These are phyloP conservation scores for Brachionus asplanchnoidis DNA, from an alignment of 1,140 invertebrate genomes.

Conservation along the genomic window DNA sequence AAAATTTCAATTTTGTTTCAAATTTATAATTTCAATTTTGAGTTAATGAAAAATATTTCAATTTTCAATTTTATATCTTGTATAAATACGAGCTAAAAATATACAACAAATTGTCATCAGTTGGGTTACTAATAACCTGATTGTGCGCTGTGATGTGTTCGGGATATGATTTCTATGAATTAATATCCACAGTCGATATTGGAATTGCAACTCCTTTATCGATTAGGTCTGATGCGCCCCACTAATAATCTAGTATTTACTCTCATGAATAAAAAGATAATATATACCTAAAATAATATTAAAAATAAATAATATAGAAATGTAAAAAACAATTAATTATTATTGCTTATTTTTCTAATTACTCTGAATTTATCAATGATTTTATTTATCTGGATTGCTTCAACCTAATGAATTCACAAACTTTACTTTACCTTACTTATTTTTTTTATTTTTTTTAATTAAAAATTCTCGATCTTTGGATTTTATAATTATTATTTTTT, in stretches of 20 bases:
- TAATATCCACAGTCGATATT: conserved; percentile 41
- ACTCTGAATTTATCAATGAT: no score
- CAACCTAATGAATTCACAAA: no score
- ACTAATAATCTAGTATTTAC: background rate
- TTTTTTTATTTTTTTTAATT: no score
- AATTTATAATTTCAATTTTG: background rate
- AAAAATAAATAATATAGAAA: no score
- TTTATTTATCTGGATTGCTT: no score
- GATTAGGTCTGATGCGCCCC: conserved; percentile 42
- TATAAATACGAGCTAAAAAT: background rate
- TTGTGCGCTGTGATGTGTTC: conserved; percentile 42
- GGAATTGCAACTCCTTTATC: conserved; percentile 42
- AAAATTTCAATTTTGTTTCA: background rate
- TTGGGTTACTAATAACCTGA: conserved; percentile 42
- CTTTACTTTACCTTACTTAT: no score
- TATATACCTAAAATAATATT: no score
- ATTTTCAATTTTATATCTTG: background rate
- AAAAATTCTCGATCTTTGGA: no score
- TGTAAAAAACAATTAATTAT: no score
- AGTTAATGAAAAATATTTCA: conserved; percentile 3
- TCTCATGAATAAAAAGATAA: no score
- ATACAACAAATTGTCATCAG: conserved; percentile 41
- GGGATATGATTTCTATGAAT: conserved; percentile 42
- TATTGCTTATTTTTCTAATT: no score
- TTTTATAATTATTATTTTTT: no score